phyloP scores from a whole-genome alignment of 2,113 vertebrate genomes.

The Neofelis nebulosa region DNA sequence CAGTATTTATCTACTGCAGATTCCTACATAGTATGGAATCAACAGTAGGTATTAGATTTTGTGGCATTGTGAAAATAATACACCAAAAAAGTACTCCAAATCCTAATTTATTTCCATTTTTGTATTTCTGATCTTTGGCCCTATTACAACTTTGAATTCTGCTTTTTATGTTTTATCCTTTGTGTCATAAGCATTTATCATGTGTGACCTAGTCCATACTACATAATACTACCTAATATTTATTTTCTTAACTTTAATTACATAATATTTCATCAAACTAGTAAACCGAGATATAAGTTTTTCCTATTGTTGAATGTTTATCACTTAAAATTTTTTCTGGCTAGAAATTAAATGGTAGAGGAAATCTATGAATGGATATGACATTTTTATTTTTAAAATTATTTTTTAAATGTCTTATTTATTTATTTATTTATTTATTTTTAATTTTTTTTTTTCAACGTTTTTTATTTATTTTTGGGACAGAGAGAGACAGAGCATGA shows the following conservation, averaged over 20 bases:
- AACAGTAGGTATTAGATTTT: background rate
- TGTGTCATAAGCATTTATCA: background rate
- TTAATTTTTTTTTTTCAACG: too few relatives aligned
- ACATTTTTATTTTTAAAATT: background rate
- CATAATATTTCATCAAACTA: background rate
- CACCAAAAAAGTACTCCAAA: background rate
- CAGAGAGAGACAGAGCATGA: too few relatives aligned
- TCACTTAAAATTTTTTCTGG: background rate
- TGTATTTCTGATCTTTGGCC: background rate
- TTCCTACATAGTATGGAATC: background rate
- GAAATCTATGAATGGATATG: background rate
- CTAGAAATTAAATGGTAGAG: constrained; percentile 20
- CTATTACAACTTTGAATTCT: background rate
- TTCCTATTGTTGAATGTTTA: background rate
- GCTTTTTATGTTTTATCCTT: background rate
- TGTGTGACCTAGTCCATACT: background rate
- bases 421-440: too few relatives aligned
- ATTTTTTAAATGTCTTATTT: background rate
- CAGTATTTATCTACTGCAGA: background rate
- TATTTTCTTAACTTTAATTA: background rate
- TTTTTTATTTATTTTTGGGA: too few relatives aligned
- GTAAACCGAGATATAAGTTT: background rate
- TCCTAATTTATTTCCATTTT: background rate
- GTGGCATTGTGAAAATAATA: constrained; percentile 5
- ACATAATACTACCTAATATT: background rate